These are phyloP conservation scores for Astreopora myriophthalma DNA, from an alignment of 64 coral and sea anemone genomes.

Conservation along the genomic window DNA sequence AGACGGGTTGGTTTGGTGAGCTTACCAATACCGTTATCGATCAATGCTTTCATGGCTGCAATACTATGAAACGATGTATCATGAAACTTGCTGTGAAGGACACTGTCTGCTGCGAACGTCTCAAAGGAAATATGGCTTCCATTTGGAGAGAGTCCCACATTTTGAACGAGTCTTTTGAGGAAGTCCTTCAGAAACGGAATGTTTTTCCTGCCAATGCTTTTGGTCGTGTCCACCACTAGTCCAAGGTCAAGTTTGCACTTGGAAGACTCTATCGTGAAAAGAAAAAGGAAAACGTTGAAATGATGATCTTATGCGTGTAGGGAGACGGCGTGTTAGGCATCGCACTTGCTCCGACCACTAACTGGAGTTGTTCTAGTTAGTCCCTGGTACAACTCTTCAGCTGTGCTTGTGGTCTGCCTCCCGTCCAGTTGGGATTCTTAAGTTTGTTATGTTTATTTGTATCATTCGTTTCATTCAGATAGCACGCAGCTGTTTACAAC, in stretches of 20 bases:
- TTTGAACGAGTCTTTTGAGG: neutral
- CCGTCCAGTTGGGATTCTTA: too few relatives aligned
- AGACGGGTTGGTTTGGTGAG: neutral
- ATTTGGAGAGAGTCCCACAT: neutral
- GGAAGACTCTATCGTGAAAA: neutral
- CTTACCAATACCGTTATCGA: neutral
- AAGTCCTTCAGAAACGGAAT: neutral
- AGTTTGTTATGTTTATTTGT: too few relatives aligned
- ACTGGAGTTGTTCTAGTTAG: too few relatives aligned
- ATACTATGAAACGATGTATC: neutral
- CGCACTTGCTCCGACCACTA: too few relatives aligned
- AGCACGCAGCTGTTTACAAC: too few relatives aligned
- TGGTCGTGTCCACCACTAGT: constrained; percentile 4
- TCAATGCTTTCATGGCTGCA: neutral
- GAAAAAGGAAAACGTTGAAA: too few relatives aligned
- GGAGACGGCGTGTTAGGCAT: too few relatives aligned
- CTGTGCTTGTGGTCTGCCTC: too few relatives aligned
- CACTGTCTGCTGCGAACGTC: neutral
- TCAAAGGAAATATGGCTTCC: neutral
- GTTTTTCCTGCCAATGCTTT: neutral
- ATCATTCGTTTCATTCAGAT: too few relatives aligned
- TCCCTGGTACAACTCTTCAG: too few relatives aligned
- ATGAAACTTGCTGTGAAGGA: neutral
- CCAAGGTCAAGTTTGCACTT: constrained; percentile 20
- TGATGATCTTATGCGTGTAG: too few relatives aligned